Evolutionary conservation across 2,797 vertebrate genomes (phyloP), one percentile per base, ranked within the genome.

Genomic region (Urophycis tenuis): DNA sequence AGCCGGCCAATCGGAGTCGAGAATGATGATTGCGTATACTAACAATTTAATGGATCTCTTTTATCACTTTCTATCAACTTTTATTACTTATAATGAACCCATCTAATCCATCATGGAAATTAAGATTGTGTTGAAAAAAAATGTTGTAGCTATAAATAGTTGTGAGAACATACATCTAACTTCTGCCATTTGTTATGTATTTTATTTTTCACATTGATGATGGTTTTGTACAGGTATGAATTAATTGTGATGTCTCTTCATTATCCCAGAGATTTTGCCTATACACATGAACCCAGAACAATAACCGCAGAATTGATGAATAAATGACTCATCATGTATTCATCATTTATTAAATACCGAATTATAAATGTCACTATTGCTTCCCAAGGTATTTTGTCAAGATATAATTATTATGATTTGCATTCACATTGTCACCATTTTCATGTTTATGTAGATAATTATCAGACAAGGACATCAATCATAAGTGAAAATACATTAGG

Each of bases 21-120:
- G 41, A 19, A 49, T 49, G 15, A 17, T 49, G 41, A 49, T 49
- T 49, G 45, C 45, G 45, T 53, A 60, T 25, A 10, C 22, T 60
- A 29, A 29, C 25, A 67, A 29, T 67, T 30, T 29, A 29, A 67
- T 11, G 25, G 25, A 29, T 0, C n/a, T 67, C 60, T 29, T 64
- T 67, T 67, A 67, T 67, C 60, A 60, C 53, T 60, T 60, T 25
- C 22, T 60, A 67, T 67, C 25, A 67, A 29, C 60, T 67, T 67
- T 67, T 67, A 11, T 67, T 60, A 10, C 53, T n/a, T 67, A 29
- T 67, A 67, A 67, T 67, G 60, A 64, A 10, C 60, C 29, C 9
- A 29, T 64, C 10, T 64, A 25, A 64, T 25, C 53, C 53, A 64
- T 25, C 25, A 64, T 25, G 53, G 22, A 29, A 64, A 64, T 25